phyloP scores from a whole-genome alignment of 2,888 invertebrate genomes.

The Drosophila incognita region DNA sequence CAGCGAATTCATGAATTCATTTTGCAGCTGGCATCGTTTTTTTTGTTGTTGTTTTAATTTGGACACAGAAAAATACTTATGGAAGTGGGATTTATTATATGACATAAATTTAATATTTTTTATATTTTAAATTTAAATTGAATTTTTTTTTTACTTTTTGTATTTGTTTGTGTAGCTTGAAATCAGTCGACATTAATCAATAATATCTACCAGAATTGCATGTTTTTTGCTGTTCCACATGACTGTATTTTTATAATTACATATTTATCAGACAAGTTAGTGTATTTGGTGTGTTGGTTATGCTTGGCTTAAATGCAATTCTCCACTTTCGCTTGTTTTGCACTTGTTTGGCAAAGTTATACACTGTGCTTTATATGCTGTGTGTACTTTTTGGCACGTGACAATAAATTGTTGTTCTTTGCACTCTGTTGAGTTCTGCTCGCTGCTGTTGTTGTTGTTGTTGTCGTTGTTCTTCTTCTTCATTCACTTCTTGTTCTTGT shows the following conservation, averaged over 20 bases:
- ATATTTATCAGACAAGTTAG: constrained; percentile 1
- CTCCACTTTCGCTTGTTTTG: constrained; percentile 38
- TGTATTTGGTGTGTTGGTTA: constrained; percentile 14
- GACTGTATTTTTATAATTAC: too few relatives aligned
- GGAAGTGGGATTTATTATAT: background rate
- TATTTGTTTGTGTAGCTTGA: background rate
- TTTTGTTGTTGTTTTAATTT: background rate
- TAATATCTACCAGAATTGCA: background rate
- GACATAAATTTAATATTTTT: background rate
- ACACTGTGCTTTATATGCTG: constrained; percentile 60
- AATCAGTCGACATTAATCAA: background rate
- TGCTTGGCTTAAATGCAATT: constrained; percentile 7
- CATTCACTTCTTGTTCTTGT: constrained; percentile 15
- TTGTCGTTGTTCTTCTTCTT: constrained; percentile 7
- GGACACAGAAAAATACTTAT: too few relatives aligned
- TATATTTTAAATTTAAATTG: background rate
- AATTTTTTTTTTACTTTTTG: background rate
- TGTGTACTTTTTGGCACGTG: constrained; percentile 76
- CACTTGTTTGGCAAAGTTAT: constrained; percentile 71
- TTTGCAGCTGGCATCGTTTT: background rate
- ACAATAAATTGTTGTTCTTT: constrained; percentile 75
- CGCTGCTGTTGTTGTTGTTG: constrained; percentile 10
- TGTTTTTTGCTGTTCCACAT: background rate
- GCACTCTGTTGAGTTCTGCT: constrained; percentile 37
- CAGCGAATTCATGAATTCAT: background rate